Evolutionary conservation across 2,888 invertebrate genomes (phyloP).

Genomic region (Oligia strigilis): DNA sequence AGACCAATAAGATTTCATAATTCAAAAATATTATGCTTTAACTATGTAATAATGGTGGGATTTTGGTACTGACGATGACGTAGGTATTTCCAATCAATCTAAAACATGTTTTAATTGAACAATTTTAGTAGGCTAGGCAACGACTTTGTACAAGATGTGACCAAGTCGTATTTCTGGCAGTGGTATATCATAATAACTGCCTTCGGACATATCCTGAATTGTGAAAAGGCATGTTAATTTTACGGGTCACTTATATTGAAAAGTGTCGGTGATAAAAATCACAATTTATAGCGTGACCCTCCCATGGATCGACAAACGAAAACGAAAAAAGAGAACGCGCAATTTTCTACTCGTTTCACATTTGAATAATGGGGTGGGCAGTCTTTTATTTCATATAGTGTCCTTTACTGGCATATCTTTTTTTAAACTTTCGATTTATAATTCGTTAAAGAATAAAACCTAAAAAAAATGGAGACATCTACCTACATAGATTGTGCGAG

Average conservation of each 20-base stretch:
- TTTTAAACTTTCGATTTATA: conserved; percentile 26
- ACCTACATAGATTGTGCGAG: neutral
- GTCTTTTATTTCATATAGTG: conserved; percentile 56
- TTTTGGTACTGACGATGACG: neutral
- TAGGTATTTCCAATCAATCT: neutral
- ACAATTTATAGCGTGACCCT: conserved; percentile 71
- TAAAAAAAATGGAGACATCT: neutral
- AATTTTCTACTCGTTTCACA: conserved; percentile 67
- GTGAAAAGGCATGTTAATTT: conserved; percentile 69
- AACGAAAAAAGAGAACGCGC: conserved; percentile 60
- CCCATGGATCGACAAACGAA: conserved; percentile 66
- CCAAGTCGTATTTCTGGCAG: conserved; percentile 3
- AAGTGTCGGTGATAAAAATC: conserved; percentile 73
- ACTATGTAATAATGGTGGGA: neutral
- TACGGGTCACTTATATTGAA: conserved; percentile 74
- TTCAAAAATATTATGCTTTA: neutral
- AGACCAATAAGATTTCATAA: neutral
- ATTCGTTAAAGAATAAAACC: neutral
- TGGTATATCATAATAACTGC: conserved; percentile 46
- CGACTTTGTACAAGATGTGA: neutral
- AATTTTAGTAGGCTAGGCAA: neutral
- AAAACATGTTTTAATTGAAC: neutral
- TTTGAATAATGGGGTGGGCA: conserved; percentile 63
- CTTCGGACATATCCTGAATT: conserved; percentile 48
- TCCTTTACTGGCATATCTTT: conserved; percentile 36